Evolutionary conservation across 2,797 vertebrate genomes (phyloP).

Genomic region (Carduelis carduelis): DNA sequence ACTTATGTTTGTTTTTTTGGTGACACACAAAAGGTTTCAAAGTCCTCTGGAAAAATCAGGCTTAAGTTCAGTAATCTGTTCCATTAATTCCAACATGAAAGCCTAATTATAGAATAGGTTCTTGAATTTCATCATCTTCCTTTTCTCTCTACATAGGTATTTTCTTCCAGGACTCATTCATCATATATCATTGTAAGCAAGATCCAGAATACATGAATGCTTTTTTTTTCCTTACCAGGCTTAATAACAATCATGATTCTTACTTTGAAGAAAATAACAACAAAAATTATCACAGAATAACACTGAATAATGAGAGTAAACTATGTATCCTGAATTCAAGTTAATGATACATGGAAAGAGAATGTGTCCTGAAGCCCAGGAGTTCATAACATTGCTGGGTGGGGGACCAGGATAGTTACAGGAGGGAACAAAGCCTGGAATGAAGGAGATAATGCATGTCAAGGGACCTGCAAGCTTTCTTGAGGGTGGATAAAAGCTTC

Average conservation of each 20-base stretch:
- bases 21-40: not conserved
- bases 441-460: not conserved
- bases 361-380: not conserved
- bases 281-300: not conserved
- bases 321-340: not conserved
- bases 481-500: not conserved
- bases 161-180: not conserved
- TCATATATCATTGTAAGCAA: not conserved
- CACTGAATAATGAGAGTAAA: not conserved
- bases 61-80: not conserved
- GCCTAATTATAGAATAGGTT: not conserved
- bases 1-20: not conserved
- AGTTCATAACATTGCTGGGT: conserved; percentile 5
- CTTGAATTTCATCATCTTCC: not conserved
- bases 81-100: not conserved
- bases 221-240: not conserved
- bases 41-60: not conserved
- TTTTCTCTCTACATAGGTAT: not conserved
- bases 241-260: not conserved
- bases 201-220: not conserved
- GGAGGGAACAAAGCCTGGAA: not conserved
- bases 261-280: not conserved
- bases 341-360: not conserved
- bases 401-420: not conserved
- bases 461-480: not conserved